Evolutionary conservation across 2,113 vertebrate species (phyloP).

Genomic region (Actenoides lindsayi): DNA sequence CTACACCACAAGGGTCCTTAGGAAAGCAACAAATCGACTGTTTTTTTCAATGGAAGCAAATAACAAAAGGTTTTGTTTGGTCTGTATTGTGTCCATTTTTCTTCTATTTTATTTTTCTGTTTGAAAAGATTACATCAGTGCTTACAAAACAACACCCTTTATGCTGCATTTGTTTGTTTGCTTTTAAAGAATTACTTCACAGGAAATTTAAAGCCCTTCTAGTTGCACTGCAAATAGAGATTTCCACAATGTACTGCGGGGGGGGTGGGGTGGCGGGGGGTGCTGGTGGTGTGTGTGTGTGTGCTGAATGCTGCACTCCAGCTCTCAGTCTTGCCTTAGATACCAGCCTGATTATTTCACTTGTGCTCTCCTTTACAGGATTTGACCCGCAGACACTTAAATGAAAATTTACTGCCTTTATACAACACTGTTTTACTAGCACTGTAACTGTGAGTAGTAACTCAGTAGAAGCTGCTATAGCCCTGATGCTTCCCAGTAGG

Average conservation of each 20-base stretch:
- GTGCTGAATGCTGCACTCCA: neutral
- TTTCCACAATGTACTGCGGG: fast-evolving
- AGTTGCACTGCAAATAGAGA: neutral
- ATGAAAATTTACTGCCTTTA: neutral
- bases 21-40: neutral
- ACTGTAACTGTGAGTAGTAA: neutral
- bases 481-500: neutral
- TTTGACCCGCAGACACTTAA: neutral
- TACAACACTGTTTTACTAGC: neutral
- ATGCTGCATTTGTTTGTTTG: neutral
- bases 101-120: neutral
- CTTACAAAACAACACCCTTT: neutral
- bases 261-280: no score
- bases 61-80: neutral
- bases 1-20: neutral
- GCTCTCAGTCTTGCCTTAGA: neutral
- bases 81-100: neutral
- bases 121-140: neutral
- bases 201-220: neutral
- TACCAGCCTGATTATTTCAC: neutral
- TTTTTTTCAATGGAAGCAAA: neutral
- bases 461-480: neutral
- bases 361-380: neutral
- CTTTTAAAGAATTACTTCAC: neutral
- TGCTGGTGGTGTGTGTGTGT: no score